Evolutionary conservation across 2,113 vertebrate genomes (phyloP), one percentile per base, ranked within the genome.

Genomic region (Rhabdomys dilectus): DNA sequence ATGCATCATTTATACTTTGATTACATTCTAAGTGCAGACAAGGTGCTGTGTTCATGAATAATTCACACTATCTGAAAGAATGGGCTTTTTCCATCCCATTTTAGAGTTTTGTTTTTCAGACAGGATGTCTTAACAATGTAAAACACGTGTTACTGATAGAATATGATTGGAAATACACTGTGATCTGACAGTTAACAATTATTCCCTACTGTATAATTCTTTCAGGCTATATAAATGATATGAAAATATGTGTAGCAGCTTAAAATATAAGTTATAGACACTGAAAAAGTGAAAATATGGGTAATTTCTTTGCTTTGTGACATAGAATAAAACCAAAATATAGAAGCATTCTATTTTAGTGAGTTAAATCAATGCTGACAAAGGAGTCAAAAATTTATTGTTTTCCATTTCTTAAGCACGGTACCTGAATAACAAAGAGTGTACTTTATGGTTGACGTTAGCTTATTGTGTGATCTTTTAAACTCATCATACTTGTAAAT

Each of bases 1-100:
- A 13, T 98, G 98, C 98, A 98, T 98, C 98, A 98, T 99, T 99
- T 98, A 98, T 98, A 97, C 98, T 98, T 98, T 99, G 98, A 99
- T 98, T 99, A 98, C 90, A 96, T 70, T 93, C 64, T 98, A 98
- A 98, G 97, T 98, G 98, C 98, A 94, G 94, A 98, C 98, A 98
- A 98, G 98, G 97, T 98, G 96, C 91, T 96, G 86, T 68, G 76
- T 93, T 98, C 97, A 98, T 99, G 98, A 99, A 99, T 99, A 98
- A 99, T 99, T 98, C 97, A 99, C 98, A 97, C 76, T 68, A 98
- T 90, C 73, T 56, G 78, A 98, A 97, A 97, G 96, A 98, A 98
- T 78, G 1, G 73, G 96, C 85, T 97, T 98, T 98, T 98, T 98
- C 95, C 95, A 97, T 98, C 98, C 96, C 39, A 81, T 98, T 97